Evolutionary conservation across 2,888 invertebrate species (phyloP).

Genomic region (Psococerastis gibbosa): DNA sequence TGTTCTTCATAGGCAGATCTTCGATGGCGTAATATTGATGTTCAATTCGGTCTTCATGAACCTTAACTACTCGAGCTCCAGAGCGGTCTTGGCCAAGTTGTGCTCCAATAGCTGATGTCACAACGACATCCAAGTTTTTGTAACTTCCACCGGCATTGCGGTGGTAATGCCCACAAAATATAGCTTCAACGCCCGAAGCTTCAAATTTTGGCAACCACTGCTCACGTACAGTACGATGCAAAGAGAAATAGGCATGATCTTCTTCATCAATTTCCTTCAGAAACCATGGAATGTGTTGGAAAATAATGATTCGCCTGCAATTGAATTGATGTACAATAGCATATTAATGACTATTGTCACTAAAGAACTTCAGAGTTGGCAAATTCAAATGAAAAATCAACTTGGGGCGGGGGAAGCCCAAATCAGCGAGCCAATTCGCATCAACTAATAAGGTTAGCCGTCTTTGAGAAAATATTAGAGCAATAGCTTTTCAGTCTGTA

Average conservation of each 20-base stretch:
- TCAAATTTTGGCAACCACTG: slow-evolving; percentile 25
- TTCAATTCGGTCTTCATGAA: slow-evolving; percentile 23
- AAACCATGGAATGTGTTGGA: slow-evolving; percentile 31
- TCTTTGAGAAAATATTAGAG: too few species aligned
- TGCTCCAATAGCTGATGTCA: slow-evolving; percentile 29
- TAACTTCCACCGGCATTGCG: slow-evolving; percentile 27
- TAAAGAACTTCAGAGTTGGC: too few species aligned
- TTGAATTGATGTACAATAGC: neutral
- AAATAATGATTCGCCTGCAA: slow-evolving; percentile 23
- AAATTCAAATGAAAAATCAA: too few species aligned
- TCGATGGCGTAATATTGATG: slow-evolving; percentile 26
- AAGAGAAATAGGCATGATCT: slow-evolving; percentile 24
- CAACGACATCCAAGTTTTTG: slow-evolving; percentile 25
- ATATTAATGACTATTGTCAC: neutral
- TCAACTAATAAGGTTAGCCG: too few species aligned
- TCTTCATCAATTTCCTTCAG: slow-evolving; percentile 22
- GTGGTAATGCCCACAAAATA: slow-evolving; percentile 32
- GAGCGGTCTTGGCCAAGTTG: slow-evolving; percentile 26
- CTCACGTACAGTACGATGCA: slow-evolving; percentile 21
- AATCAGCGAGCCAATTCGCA: too few species aligned
- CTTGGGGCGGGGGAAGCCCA: too few species aligned
- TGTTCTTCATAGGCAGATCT: slow-evolving; percentile 19
- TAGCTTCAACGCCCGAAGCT: slow-evolving; percentile 24
- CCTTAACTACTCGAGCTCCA: slow-evolving; percentile 27
- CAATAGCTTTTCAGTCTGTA: too few species aligned